Conservation (phyloP, 2,888 invertebrate genomes). For the Xylota sylvarum region DNA sequence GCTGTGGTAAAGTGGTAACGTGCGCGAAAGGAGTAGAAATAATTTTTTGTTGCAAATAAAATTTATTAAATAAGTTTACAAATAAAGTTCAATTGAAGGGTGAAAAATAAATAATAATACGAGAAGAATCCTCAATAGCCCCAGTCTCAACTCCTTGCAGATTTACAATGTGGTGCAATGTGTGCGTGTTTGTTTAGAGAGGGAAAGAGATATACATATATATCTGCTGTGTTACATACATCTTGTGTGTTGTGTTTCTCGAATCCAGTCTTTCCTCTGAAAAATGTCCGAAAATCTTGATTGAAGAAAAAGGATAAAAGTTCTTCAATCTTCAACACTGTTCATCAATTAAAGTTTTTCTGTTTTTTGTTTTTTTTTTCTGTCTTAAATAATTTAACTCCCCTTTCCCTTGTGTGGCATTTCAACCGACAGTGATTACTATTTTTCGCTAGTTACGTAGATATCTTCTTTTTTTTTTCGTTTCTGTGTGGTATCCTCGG, state of each 20-base stretch:
- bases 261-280: conserved; percentile 51
- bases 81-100: not conserved
- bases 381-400: conserved; percentile 13
- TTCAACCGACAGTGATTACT: conserved; percentile 39
- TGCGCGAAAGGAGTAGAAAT: conserved; percentile 51
- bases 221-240: conserved; percentile 36
- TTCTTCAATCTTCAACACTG: conserved; percentile 21
- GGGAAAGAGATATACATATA: conserved; percentile 38
- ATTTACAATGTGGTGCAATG: conserved; percentile 65
- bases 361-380: conserved; percentile 7
- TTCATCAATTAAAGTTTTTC: conserved; percentile 40
- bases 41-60: not conserved
- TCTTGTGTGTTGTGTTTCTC: conserved; percentile 52
- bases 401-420: conserved; percentile 24
- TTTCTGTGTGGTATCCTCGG: conserved; percentile 71
- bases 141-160: conserved; percentile 34
- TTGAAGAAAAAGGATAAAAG: conserved; percentile 37
- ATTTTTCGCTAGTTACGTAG: conserved; percentile 7
- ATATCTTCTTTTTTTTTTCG: conserved; percentile 9
- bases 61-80: not conserved
- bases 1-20: conserved; percentile 43
- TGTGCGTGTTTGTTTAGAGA: conserved; percentile 75
- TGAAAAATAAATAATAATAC: conserved; percentile 7
- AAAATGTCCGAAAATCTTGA: conserved; percentile 40
- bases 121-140: not conserved